Percentiles rank a stretch among this genome's conserved stretches.
Conservation (phyloP, 2,888 invertebrate species). For the Gerosis bhagava region DNA sequence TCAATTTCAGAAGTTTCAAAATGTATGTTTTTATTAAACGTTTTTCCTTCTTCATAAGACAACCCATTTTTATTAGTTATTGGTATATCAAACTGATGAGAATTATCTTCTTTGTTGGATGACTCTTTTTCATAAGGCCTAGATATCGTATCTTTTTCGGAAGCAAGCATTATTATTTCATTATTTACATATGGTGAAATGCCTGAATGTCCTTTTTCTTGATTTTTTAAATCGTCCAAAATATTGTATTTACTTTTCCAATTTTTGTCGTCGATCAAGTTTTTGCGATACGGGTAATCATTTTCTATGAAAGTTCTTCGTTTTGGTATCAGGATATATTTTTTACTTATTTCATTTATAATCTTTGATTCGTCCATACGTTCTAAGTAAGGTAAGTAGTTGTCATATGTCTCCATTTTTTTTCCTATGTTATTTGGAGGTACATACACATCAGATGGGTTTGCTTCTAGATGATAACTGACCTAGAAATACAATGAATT, state of each 20-base stretch:
- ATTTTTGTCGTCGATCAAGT: conserved; percentile 44
- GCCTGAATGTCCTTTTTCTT: too few species aligned
- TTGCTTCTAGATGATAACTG: not conserved
- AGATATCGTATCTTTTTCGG: too few species aligned
- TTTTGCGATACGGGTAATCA: conserved; percentile 30
- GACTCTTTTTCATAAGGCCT: too few species aligned
- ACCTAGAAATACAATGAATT: conserved; percentile 5
- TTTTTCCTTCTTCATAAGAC: too few species aligned
- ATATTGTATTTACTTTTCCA: conserved; percentile 76
- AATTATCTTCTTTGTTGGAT: too few species aligned
- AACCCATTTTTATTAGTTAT: too few species aligned
- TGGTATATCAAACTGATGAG: too few species aligned
- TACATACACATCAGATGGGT: not conserved
- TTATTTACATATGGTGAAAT: too few species aligned
- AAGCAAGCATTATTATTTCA: too few species aligned
- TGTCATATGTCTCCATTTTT: not conserved
- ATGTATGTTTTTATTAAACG: too few species aligned
- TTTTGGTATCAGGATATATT: conserved; percentile 67
- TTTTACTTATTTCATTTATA: conserved; percentile 64
- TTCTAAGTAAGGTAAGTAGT: not conserved
- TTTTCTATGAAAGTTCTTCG: conserved; percentile 32
- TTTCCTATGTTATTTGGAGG: not conserved
- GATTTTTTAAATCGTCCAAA: conserved; percentile 58
- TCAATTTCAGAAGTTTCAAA: too few species aligned
- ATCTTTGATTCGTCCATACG: conserved; percentile 45